These are phyloP conservation scores for Nomada hirtipes DNA, from an alignment of 2,888 invertebrate genomes.

Conservation along the genomic window DNA sequence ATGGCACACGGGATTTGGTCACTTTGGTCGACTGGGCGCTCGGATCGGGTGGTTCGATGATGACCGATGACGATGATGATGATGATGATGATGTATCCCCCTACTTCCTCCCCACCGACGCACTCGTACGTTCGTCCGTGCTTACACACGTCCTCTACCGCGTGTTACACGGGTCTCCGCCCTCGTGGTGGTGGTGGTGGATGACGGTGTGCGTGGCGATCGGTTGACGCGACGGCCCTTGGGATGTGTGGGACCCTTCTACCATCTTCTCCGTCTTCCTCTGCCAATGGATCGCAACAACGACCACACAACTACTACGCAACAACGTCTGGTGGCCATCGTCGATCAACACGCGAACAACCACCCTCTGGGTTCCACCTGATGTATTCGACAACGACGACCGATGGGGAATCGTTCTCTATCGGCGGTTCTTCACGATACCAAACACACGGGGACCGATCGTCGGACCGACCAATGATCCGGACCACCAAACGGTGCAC, in stretches of 20 bases:
- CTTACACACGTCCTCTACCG: conserved; percentile 74
- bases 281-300: conserved; percentile 19
- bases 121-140: conserved; percentile 74
- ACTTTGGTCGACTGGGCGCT: conserved; percentile 78
- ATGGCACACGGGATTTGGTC: conserved; percentile 79
- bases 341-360: conserved; percentile 26
- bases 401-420: conserved; percentile 48
- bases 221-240: conserved; percentile 64
- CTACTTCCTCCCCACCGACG: conserved; percentile 70
- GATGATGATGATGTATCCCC: conserved; percentile 66
- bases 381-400: conserved; percentile 52
- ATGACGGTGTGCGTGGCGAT: conserved; percentile 69
- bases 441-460: conserved; percentile 58
- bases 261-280: conserved; percentile 5
- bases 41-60: conserved; percentile 72
- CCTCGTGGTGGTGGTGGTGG: conserved; percentile 68
- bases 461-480: conserved; percentile 60
- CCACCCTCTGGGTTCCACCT: conserved; percentile 1
- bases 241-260: conserved; percentile 42
- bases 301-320: conserved; percentile 30
- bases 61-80: conserved; percentile 57
- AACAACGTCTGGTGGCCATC: conserved; percentile 26
- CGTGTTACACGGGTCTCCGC: conserved; percentile 74
- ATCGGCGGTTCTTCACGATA: conserved; percentile 49
- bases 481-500: conserved; percentile 60